Evolutionary conservation across 2,888 invertebrate genomes (phyloP), one percentile per base, ranked within the genome.

Genomic region (Pristionchus fissidentatus): DNA sequence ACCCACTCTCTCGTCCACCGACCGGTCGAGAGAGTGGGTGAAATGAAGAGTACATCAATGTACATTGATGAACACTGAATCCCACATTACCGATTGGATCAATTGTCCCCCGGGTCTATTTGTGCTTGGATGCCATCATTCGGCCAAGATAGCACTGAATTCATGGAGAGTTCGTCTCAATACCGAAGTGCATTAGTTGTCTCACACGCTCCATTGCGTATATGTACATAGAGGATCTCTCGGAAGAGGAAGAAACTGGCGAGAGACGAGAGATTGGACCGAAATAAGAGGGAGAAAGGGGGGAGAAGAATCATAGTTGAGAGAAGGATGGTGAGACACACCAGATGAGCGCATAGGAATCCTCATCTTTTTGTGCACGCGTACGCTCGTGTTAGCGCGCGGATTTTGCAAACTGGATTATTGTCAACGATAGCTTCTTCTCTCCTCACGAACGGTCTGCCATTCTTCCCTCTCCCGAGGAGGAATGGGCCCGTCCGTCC

Each of bases 381-480:
- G n/a, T 55, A 52, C 78, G 26, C 52, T 32, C 55, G 29, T 78
- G 35, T 78, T 49, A 38, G 78, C 78, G 73, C 43, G 73, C 43
- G 55, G 55, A 78, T 49, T 78, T 52, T 78, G 49, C 35, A 35
- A 55, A 78, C 52, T 52, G 78, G 78, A 78, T 78, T 52, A 78
- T 78, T 78, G 78, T 22, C 52, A 78, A 3, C 35, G 41, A 49
- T 49, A 52, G 78, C 49, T 78, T 78, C 78, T 60, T 60, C 60
- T n/a, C n/a, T n/a, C 46, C 22, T 52, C 52, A 13, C 32, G 78
- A 78, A 49, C 78, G n/a, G 35, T 26, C 52, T 77, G 32, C 15
- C 55, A 52, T 55, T 78, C 78, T 35, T 19, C 35, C 41, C 70
- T n/a, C n/a, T 19, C 29, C 38, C 10, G 55, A 26, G 57, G 46